Conservation (phyloP, 1,140 invertebrate genomes). For the Pteromalus puparum region DNA sequence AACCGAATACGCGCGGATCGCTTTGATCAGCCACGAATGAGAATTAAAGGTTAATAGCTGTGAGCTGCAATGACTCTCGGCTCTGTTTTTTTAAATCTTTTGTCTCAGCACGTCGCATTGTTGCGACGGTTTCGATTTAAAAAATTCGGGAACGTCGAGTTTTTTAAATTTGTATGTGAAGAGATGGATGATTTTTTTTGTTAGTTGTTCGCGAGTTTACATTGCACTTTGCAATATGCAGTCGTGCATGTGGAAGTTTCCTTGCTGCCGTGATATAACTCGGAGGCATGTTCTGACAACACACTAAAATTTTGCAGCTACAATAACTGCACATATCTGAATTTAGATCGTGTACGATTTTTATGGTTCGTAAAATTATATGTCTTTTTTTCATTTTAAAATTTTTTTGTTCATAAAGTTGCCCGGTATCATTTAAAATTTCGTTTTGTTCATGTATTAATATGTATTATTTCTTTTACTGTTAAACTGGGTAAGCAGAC, state of each 20-base stretch:
- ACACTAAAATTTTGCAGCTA: background rate
- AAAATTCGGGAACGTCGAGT: too few relatives aligned
- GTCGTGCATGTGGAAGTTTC: background rate
- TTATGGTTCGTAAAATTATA: background rate
- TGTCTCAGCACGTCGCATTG: background rate
- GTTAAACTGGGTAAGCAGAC: too few relatives aligned
- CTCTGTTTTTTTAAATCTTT: background rate
- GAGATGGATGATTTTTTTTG: too few relatives aligned
- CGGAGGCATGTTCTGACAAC: background rate
- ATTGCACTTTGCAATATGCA: background rate
- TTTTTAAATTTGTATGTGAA: too few relatives aligned
- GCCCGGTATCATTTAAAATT: too few relatives aligned
- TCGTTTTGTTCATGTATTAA: too few relatives aligned
- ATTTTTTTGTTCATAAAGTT: too few relatives aligned
- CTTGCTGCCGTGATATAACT: background rate
- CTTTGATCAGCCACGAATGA: constrained; percentile 23
- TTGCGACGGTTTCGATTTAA: background rate
- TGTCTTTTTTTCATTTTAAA: too few relatives aligned
- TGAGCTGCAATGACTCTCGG: background rate
- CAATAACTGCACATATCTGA: background rate
- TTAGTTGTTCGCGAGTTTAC: too few relatives aligned
- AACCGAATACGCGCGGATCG: background rate
- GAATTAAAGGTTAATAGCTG: constrained; percentile 10
- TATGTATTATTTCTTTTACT: too few relatives aligned
- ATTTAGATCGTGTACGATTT: background rate